Percentiles rank a stretch among this genome's conserved stretches.
These are phyloP conservation scores for Eledone cirrhosa DNA, from an alignment of 2,888 invertebrate genomes.

Conservation along the genomic window DNA sequence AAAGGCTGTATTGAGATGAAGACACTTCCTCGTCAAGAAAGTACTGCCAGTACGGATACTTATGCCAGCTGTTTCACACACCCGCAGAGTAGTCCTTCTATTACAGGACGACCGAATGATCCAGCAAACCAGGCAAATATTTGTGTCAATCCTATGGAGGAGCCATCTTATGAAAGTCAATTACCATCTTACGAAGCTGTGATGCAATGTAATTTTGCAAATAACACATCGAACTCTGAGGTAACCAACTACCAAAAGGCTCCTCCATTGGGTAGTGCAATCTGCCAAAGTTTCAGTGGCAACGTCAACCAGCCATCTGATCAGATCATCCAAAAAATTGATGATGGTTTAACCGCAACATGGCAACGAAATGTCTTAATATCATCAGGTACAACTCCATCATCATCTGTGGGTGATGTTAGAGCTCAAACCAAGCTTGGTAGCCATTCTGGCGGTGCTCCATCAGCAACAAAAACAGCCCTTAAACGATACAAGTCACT, in stretches of 20 bases:
- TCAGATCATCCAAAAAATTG: slow-evolving; percentile 56
- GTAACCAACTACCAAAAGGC: slow-evolving; percentile 31
- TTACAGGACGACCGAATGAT: slow-evolving; percentile 35
- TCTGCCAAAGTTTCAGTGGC: slow-evolving; percentile 34
- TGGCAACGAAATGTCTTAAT: slow-evolving; percentile 49
- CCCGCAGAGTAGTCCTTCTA: slow-evolving; percentile 70
- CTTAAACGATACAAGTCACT: slow-evolving; percentile 59
- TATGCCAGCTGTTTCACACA: slow-evolving; percentile 97
- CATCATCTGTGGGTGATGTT: slow-evolving; percentile 25
- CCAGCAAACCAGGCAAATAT: slow-evolving; percentile 52
- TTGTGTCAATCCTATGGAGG: slow-evolving; percentile 64
- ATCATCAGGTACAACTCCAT: slow-evolving; percentile 15
- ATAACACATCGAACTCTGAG: slow-evolving; percentile 35
- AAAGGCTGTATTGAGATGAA: slow-evolving; percentile 59
- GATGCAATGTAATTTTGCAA: slow-evolving; percentile 19
- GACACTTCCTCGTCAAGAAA: slow-evolving; percentile 57
- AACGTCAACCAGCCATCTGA: slow-evolving; percentile 41
- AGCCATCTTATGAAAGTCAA: slow-evolving; percentile 34
- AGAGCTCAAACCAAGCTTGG: slow-evolving; percentile 14
- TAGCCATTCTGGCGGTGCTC: slow-evolving; percentile 17
- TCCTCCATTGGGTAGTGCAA: slow-evolving; percentile 14
- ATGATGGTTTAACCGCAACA: slow-evolving; percentile 54
- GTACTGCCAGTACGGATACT: slow-evolving; percentile 84
- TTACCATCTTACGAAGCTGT: slow-evolving; percentile 27
- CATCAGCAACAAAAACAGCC: slow-evolving; percentile 28